These are phyloP conservation scores for Mya arenaria DNA, from an alignment of 1,140 invertebrate species.

Conservation along the genomic window DNA sequence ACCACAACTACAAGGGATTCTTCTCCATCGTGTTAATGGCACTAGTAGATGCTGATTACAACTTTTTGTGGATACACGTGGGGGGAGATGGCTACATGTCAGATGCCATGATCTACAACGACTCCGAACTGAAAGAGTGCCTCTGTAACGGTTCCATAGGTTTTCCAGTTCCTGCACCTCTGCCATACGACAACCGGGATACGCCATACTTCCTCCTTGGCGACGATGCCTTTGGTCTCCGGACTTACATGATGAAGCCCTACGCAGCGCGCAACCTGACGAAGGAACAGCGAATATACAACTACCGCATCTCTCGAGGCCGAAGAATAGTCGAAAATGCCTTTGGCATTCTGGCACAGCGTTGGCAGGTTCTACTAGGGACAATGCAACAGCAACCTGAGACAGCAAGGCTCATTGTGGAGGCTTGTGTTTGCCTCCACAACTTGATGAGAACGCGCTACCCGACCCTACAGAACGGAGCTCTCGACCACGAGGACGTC, in stretches of 20 bases:
- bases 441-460: slow-evolving; percentile 22
- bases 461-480: slow-evolving; percentile 2
- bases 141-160: too few species aligned
- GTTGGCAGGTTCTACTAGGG: slow-evolving; percentile 27
- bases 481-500: slow-evolving; percentile 22
- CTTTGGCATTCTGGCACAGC: slow-evolving; percentile 21
- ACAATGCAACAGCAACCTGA: slow-evolving; percentile 14
- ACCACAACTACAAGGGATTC: slow-evolving; percentile 30
- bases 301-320: slow-evolving; percentile 78
- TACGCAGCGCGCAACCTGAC: slow-evolving; percentile 62
- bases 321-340: slow-evolving; percentile 72
- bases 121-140: too few species aligned
- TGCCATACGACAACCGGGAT: neutral
- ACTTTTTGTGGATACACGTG: slow-evolving; percentile 39
- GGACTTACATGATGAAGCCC: slow-evolving; percentile 61
- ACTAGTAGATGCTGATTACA: slow-evolving; percentile 47
- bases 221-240: slow-evolving; percentile 67
- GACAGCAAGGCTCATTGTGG: slow-evolving; percentile 6
- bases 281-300: slow-evolving; percentile 64
- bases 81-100: slow-evolving; percentile 44
- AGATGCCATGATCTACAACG: slow-evolving; percentile 44
- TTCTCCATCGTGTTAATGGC: slow-evolving; percentile 29
- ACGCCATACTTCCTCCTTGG: slow-evolving; percentile 63
- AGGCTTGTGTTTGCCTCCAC: slow-evolving; percentile 46
- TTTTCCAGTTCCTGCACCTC: too few species aligned